Evolutionary conservation across 2,113 vertebrate species (phyloP).

Genomic region (Mesembrinibis cayennensis): DNA sequence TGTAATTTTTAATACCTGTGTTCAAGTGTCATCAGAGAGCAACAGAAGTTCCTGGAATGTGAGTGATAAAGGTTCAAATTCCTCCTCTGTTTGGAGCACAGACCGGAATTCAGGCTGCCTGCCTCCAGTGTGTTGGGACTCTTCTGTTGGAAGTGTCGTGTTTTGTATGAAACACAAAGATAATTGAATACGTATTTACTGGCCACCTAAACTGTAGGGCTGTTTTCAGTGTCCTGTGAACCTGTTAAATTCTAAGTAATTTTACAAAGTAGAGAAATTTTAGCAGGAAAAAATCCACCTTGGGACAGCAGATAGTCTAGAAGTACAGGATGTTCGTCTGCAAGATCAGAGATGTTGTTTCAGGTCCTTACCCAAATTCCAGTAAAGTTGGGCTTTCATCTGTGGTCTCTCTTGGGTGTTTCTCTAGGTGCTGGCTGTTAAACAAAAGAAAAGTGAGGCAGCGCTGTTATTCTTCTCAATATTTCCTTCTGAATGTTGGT

Average conservation of each 20-base stretch:
- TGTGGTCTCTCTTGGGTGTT: neutral
- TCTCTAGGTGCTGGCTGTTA: neutral
- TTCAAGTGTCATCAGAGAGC: neutral
- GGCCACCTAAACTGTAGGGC: neutral
- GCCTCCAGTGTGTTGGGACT: neutral
- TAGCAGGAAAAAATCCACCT: neutral
- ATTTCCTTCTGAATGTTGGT: neutral
- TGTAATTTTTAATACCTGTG: neutral
- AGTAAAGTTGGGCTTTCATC: neutral
- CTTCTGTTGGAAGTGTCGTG: neutral
- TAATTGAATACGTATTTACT: neutral
- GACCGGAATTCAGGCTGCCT: neutral
- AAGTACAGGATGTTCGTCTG: neutral
- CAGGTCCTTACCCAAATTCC: neutral
- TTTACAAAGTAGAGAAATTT: neutral
- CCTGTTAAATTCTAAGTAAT: neutral
- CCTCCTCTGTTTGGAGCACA: neutral
- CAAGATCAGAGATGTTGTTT: neutral
- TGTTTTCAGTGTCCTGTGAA: neutral
- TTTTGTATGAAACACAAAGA: neutral
- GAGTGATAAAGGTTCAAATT: neutral
- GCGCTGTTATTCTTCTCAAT: neutral
- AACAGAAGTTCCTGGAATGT: neutral
- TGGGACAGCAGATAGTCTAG: neutral
- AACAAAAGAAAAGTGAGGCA: neutral